A percentile compares a stretch with the other conserved stretches of the same genome.
phyloP scores from a whole-genome alignment of 1,140 invertebrate genomes.

The Paracyclopina nana region DNA sequence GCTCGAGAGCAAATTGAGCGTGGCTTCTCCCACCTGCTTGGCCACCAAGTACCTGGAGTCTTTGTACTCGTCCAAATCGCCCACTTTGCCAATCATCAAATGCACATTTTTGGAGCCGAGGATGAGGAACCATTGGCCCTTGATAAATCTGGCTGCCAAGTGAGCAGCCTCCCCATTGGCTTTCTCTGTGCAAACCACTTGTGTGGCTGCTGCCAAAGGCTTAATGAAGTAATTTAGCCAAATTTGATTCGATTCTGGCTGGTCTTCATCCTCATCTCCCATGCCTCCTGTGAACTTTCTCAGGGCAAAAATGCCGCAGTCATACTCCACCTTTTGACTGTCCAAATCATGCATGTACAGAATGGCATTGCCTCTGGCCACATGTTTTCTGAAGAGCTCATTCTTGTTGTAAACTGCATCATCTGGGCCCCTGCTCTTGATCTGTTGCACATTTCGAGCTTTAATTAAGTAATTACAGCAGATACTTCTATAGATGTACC shows the following conservation, averaged over 20 bases:
- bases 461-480: too few species aligned
- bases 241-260: conserved; percentile 25
- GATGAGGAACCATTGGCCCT: conserved; percentile 25
- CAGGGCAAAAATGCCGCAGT: conserved; percentile 29
- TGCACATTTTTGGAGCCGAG: conserved; percentile 34
- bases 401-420: conserved; percentile 11
- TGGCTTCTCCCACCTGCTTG: conserved; percentile 24
- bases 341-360: background rate
- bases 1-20: conserved; percentile 24
- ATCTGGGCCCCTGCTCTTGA: conserved; percentile 10
- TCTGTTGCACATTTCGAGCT: too few species aligned
- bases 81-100: conserved; percentile 26
- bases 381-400: conserved; percentile 8
- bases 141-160: conserved; percentile 26
- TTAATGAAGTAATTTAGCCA: conserved; percentile 29
- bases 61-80: conserved; percentile 27
- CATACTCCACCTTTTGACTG: conserved; percentile 11
- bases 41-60: conserved; percentile 27
- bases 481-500: too few species aligned
- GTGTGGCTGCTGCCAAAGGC: conserved; percentile 23
- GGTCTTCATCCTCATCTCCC: conserved; percentile 32
- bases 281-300: conserved; percentile 33
- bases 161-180: conserved; percentile 34
- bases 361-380: conserved; percentile 7
- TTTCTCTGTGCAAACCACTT: conserved; percentile 28